Percentiles rank a stretch among this genome's conserved stretches.
Evolutionary conservation across 2,113 vertebrate genomes (phyloP).

Genomic region (Oryctolagus cuniculus): mOryCun1.1 NC_091435.1:85688001-85688500

Average conservation of each 20-base stretch:
- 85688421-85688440: too few species aligned
- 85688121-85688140: not conserved
- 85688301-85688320: not conserved
- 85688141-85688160: not conserved
- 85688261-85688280: not conserved
- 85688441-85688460: too few species aligned
- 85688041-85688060: not conserved
- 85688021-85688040: not conserved
- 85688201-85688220: not conserved
- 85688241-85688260: not conserved
- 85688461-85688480: too few species aligned
- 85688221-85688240: not conserved
- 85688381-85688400: too few species aligned
- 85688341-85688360: not conserved
- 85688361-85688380: not conserved
- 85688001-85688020: conserved; percentile 6
- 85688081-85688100: not conserved
- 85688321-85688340: not conserved
- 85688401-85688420: too few species aligned
- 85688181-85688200: not conserved
- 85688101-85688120: not conserved
- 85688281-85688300: not conserved
- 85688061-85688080: not conserved
- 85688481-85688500: too few species aligned
- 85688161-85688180: not conserved